A percentile compares a stretch with the other conserved stretches of the same genome.
phyloP scores from a whole-genome alignment of 2,797 vertebrate species.

The Ceryle rudis region DNA sequence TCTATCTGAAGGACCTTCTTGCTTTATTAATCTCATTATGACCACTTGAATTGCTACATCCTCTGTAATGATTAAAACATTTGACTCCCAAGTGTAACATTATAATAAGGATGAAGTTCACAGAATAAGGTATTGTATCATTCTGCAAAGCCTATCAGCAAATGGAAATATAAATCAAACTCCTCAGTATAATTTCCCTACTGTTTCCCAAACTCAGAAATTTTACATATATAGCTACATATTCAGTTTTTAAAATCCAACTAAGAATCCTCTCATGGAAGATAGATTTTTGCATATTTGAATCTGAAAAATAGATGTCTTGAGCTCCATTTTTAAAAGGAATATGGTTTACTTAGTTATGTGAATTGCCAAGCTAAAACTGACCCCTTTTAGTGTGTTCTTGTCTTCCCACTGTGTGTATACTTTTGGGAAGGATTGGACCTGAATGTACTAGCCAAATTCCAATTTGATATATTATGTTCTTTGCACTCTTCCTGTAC shows the following conservation, averaged over 20 bases:
- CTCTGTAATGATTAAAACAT: slow-evolving; percentile 59
- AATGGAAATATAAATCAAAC: background rate
- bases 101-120: slow-evolving; percentile 40
- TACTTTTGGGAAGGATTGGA: background rate
- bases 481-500: background rate
- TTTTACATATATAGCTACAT: background rate
- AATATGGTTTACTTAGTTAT: background rate
- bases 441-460: background rate
- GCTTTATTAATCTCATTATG: slow-evolving; percentile 70
- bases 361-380: background rate
- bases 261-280: background rate
- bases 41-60: slow-evolving; percentile 54
- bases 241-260: background rate
- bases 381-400: background rate
- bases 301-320: background rate
- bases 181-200: background rate
- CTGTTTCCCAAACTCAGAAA: background rate
- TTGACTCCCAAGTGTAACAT: slow-evolving; percentile 52
- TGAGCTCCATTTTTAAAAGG: background rate
- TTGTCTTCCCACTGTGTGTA: background rate
- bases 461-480: background rate
- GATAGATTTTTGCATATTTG: background rate
- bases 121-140: background rate
- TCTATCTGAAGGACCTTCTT: slow-evolving; percentile 49
- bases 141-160: slow-evolving; percentile 7